Evolutionary conservation across 2,888 invertebrate species (phyloP).

Genomic region (Allolobophora icterica): DNA sequence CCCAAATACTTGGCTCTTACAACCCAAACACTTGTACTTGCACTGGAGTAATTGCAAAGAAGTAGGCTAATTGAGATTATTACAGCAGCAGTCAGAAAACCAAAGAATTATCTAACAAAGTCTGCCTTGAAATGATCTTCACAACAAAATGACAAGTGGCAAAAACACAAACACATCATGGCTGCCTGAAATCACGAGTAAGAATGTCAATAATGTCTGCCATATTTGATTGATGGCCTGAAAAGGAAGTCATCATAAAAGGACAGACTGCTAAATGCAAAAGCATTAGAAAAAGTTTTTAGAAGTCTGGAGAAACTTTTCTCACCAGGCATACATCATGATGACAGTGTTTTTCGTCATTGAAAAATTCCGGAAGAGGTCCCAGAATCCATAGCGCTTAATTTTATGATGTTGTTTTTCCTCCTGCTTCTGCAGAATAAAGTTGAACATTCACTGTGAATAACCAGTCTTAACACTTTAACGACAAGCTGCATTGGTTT

Average conservation of each 20-base stretch:
- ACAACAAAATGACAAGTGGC: background rate
- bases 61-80: background rate
- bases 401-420: background rate
- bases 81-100: background rate
- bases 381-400: constrained; percentile 56
- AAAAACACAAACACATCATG: background rate
- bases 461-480: background rate
- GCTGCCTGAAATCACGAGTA: too few species aligned
- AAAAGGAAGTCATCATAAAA: too few species aligned
- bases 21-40: background rate
- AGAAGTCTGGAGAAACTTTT: background rate
- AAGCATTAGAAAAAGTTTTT: background rate
- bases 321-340: constrained; percentile 61
- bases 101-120: background rate
- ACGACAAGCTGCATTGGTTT: too few species aligned
- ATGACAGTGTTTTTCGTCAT: constrained; percentile 55
- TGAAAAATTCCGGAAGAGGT: constrained; percentile 53
- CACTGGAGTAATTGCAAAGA: background rate
- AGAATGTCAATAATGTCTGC: too few species aligned
- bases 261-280: background rate
- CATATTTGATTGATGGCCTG: too few species aligned
- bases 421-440: background rate
- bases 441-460: background rate
- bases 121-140: too few species aligned
- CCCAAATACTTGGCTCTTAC: background rate